phyloP scores from a whole-genome alignment of 2,113 vertebrate species.

The Pluvianellus socialis region DNA sequence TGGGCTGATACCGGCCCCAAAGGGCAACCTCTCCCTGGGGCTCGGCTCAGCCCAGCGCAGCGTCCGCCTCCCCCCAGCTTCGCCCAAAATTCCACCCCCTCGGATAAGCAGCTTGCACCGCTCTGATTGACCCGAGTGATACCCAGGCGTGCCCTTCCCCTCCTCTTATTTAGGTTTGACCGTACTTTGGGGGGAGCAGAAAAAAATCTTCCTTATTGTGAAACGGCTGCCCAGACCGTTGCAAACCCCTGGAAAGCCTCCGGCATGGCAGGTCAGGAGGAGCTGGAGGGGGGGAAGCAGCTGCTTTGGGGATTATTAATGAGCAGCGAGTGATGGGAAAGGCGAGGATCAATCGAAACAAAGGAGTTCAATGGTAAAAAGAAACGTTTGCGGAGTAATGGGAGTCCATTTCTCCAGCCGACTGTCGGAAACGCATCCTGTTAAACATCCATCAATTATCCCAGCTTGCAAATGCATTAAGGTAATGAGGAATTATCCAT shows the following conservation, averaged over 20 bases:
- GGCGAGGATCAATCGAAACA: conserved; percentile 70
- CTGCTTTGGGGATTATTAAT: conserved; percentile 72
- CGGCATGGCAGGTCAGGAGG: background rate
- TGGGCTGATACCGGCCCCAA: conserved; percentile 8
- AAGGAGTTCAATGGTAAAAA: conserved; percentile 66
- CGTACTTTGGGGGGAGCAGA: rapidly evolving
- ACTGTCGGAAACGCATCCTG: conserved; percentile 71
- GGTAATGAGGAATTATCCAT: conserved; percentile 73
- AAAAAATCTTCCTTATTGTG: background rate
- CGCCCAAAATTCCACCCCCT: background rate
- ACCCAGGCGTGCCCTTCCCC: background rate
- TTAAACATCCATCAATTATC: conserved; percentile 74
- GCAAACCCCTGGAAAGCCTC: background rate
- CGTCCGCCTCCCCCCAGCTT: rapidly evolving
- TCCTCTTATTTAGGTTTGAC: background rate
- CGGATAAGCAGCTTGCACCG: background rate
- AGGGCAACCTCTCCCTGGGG: background rate
- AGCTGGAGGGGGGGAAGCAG: conserved; percentile 41
- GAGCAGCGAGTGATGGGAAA: conserved; percentile 67
- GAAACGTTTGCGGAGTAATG: conserved; percentile 57
- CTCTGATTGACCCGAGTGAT: background rate
- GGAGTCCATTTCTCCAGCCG: conserved; percentile 69
- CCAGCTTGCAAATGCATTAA: conserved; percentile 72
- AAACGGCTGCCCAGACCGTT: background rate
- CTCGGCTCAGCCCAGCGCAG: background rate